A percentile compares a stretch with the other conserved stretches of the same genome.
Evolutionary conservation across 2,113 vertebrate genomes (phyloP).

Genomic region (Saimiri boliviensis): DNA sequence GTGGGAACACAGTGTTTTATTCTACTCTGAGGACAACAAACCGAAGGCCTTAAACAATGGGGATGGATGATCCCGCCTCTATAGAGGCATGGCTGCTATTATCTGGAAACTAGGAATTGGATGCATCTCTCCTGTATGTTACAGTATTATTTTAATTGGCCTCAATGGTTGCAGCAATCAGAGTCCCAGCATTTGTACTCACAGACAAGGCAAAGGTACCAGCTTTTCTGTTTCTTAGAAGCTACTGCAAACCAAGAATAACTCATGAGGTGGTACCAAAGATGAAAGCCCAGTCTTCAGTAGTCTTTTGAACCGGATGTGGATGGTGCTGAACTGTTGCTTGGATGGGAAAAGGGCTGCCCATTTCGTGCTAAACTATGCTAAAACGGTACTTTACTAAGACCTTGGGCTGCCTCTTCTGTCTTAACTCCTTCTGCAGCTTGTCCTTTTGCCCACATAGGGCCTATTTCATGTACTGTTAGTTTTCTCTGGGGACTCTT

Average conservation of each 20-base stretch:
- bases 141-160: slow-evolving; percentile 46
- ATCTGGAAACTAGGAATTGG: slow-evolving; percentile 51
- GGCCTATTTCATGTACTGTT: slow-evolving; percentile 62
- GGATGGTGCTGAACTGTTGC: slow-evolving; percentile 48
- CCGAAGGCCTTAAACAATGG: slow-evolving; percentile 82
- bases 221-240: slow-evolving; percentile 15
- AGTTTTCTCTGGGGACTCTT: slow-evolving; percentile 62
- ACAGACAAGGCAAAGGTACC: slow-evolving; percentile 46
- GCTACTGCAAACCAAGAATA: slow-evolving; percentile 21
- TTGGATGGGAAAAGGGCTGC: slow-evolving; percentile 33
- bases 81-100: slow-evolving; percentile 49
- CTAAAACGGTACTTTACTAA: slow-evolving; percentile 49
- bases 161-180: slow-evolving; percentile 53
- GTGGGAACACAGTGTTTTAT: slow-evolving; percentile 52
- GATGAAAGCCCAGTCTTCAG: slow-evolving; percentile 63
- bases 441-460: slow-evolving; percentile 57
- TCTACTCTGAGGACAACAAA: slow-evolving; percentile 66
- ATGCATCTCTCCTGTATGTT: slow-evolving; percentile 28
- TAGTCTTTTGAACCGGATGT: slow-evolving; percentile 19
- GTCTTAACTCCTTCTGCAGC: slow-evolving; percentile 62
- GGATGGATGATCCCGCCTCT: slow-evolving; percentile 53
- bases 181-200: slow-evolving; percentile 66
- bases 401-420: slow-evolving; percentile 51
- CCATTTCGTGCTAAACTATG: background rate
- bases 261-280: slow-evolving; percentile 64